Evolutionary conservation across 2,888 invertebrate genomes (phyloP).

Genomic region (Thera obeliscata): DNA sequence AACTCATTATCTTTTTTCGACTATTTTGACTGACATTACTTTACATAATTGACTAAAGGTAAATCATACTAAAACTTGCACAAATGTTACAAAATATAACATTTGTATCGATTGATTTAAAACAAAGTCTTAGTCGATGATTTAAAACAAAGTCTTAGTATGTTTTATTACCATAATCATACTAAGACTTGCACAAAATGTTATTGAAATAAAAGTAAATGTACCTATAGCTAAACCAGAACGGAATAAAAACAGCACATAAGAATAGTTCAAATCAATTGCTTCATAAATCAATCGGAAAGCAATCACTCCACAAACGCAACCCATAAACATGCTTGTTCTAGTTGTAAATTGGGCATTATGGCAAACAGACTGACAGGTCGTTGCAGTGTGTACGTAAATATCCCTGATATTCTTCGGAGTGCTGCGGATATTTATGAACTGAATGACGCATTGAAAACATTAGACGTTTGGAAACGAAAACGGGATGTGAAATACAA

Average conservation of each 20-base stretch:
- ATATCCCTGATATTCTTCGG: constrained; percentile 21
- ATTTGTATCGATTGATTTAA: too few relatives aligned
- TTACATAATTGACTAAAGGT: too few relatives aligned
- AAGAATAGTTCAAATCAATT: constrained; percentile 11
- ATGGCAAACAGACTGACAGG: constrained; percentile 54
- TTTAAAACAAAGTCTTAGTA: too few relatives aligned
- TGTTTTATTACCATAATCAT: too few relatives aligned
- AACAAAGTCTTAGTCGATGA: too few relatives aligned
- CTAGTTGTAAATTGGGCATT: constrained; percentile 53
- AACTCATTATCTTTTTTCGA: too few relatives aligned
- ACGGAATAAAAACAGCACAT: constrained; percentile 4
- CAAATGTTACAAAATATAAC: too few relatives aligned
- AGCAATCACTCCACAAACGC: constrained; percentile 42
- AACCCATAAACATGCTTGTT: constrained; percentile 49
- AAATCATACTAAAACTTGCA: too few relatives aligned
- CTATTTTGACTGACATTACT: too few relatives aligned
- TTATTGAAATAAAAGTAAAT: not conserved
- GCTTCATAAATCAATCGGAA: constrained; percentile 38
- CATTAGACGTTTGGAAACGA: not conserved
- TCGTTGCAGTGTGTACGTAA: constrained; percentile 39
- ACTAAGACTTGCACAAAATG: too few relatives aligned
- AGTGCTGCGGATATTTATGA: constrained; percentile 28
- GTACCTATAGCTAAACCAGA: not conserved
- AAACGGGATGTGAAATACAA: not conserved
- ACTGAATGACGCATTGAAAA: constrained; percentile 26